Evolutionary conservation across 2,113 vertebrate genomes (phyloP).

Genomic region (human (Homo sapiens)): DNA sequence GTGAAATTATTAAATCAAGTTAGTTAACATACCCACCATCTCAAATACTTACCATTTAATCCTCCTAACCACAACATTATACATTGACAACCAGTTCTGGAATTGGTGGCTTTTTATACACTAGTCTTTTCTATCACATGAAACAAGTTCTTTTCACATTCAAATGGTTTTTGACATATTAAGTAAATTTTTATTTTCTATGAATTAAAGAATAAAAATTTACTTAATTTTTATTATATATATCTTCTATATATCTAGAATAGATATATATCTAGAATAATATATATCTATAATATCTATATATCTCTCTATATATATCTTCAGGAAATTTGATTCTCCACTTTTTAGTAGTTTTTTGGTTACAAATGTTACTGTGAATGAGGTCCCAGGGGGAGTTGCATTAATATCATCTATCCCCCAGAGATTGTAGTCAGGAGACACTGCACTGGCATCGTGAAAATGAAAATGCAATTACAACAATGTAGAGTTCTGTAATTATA

Average conservation of each 20-base stretch:
- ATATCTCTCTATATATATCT: background rate
- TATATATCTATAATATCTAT: too few relatives aligned
- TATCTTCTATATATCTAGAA: too few relatives aligned
- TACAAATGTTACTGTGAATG: background rate
- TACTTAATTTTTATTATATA: background rate
- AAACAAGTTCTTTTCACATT: constrained; percentile 7
- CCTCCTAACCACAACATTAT: background rate
- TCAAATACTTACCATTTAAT: background rate
- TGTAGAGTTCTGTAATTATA: constrained; percentile 40
- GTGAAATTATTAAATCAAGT: background rate
- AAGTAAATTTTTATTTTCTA: constrained; percentile 7
- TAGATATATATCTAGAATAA: too few relatives aligned
- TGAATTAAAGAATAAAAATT: background rate
- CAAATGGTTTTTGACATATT: background rate
- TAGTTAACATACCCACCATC: too few relatives aligned
- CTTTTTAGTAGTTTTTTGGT: background rate
- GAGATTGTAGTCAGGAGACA: background rate
- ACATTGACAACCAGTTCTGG: background rate
- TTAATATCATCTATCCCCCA: background rate
- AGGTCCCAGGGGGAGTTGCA: background rate
- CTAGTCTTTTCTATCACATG: background rate
- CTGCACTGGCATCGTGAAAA: background rate
- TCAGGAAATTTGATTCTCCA: background rate
- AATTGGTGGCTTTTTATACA: background rate
- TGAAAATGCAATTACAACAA: background rate